Conservation (phyloP, 2,888 invertebrate species). For the Drosophila meridiana region DNA sequence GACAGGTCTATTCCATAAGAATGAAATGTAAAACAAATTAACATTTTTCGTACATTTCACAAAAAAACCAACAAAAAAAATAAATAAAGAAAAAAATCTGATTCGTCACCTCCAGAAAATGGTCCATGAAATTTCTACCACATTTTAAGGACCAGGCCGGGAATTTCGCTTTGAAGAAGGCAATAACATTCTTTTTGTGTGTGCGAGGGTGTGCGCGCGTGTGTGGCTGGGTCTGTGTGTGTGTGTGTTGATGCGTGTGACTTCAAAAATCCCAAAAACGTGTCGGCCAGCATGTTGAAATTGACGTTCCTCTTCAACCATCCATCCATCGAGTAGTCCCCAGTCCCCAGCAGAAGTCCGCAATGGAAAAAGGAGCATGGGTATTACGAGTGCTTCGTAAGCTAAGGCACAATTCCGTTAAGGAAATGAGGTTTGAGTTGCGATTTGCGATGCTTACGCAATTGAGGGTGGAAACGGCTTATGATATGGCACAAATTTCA, state of each 20-base stretch:
- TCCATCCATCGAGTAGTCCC: conserved; percentile 4
- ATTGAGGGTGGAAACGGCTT: conserved; percentile 35
- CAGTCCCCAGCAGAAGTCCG: conserved; percentile 1
- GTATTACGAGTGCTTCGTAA: conserved; percentile 26
- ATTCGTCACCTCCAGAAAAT: conserved; percentile 74
- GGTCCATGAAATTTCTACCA: conserved; percentile 59
- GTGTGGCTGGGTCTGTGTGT: conserved; percentile 4
- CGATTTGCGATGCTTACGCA: conserved; percentile 13
- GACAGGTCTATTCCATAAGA: not conserved
- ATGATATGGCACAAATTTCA: conserved; percentile 44
- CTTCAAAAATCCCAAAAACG: conserved; percentile 83
- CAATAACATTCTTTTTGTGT: conserved; percentile 18
- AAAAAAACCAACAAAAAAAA: conserved; percentile 38
- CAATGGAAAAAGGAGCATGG: conserved; percentile 11
- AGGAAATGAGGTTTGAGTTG: conserved; percentile 13
- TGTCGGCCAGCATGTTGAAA: conserved; percentile 80
- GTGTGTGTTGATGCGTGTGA: conserved; percentile 69
- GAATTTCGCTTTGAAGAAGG: conserved; percentile 63
- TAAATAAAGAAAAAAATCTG: conserved; percentile 30
- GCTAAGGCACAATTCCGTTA: conserved; percentile 16
- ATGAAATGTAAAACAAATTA: conserved; percentile 54
- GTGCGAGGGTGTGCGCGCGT: conserved; percentile 23
- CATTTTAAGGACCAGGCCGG: conserved; percentile 47
- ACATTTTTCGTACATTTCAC: conserved; percentile 69
- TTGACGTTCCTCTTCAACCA: conserved; percentile 47